Evolutionary conservation across 2,113 vertebrate species (phyloP).

Genomic region (Oenanthe melanoleuca): DNA sequence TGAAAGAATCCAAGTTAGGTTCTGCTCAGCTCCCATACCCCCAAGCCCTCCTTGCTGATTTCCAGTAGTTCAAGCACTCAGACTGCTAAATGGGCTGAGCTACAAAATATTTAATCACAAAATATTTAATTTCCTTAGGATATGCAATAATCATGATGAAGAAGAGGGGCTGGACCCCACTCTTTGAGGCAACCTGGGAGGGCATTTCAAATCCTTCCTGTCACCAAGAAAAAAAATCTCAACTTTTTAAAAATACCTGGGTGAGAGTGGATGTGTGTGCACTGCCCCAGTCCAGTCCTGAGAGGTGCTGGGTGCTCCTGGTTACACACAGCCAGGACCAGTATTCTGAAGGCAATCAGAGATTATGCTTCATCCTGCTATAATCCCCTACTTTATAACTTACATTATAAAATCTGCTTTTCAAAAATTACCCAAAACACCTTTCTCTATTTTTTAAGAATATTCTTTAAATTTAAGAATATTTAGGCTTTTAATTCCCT

Average conservation of each 20-base stretch:
- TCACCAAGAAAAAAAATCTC: background rate
- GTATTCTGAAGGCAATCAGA: background rate
- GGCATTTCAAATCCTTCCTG: background rate
- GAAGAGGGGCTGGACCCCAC: background rate
- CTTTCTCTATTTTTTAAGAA: background rate
- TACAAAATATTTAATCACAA: background rate
- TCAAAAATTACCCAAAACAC: background rate
- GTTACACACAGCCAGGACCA: background rate
- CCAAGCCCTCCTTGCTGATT: background rate
- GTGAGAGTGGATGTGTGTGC: background rate
- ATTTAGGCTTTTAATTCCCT: background rate
- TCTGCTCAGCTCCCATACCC: background rate
- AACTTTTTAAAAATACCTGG: background rate
- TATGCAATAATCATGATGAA: background rate
- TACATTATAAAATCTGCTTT: background rate
- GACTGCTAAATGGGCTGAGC: background rate
- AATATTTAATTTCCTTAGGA: background rate
- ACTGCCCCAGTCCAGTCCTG: background rate
- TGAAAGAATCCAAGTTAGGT: background rate
- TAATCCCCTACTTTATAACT: background rate
- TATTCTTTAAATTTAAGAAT: background rate
- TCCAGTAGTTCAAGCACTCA: background rate
- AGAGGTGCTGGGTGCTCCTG: background rate
- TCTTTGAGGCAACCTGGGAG: background rate
- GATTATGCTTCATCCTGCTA: fast-evolving